phyloP scores from a whole-genome alignment of 2,888 invertebrate genomes.

The Ernsta delagoae region DNA sequence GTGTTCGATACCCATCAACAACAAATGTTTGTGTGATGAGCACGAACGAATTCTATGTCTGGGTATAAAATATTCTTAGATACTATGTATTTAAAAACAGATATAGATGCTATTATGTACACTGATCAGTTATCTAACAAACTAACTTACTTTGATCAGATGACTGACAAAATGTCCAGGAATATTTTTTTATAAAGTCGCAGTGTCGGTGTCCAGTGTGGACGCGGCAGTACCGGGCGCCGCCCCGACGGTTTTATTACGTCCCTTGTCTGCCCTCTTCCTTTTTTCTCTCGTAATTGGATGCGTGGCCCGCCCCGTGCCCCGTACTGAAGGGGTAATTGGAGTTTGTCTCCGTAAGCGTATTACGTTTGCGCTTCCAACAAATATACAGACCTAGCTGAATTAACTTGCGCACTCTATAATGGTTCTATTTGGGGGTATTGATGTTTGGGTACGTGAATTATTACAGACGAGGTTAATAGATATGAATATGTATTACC shows the following conservation, averaged over 20 bases:
- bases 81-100: no score
- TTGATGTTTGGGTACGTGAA: not conserved
- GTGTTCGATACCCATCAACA: no score
- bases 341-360: conserved; percentile 37
- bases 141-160: no score
- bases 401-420: conserved; percentile 61
- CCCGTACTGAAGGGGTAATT: conserved; percentile 40
- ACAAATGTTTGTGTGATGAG: no score
- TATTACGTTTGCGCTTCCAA: conserved; percentile 28
- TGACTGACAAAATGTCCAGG: no score
- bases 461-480: not conserved
- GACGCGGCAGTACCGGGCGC: conserved; percentile 12
- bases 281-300: conserved; percentile 44
- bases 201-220: not conserved
- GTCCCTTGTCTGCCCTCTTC: conserved; percentile 41
- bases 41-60: no score
- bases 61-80: no score
- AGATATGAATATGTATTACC: no score
- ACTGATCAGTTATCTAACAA: no score
- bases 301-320: conserved; percentile 39
- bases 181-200: no score
- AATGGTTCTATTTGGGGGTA: conserved; percentile 1
- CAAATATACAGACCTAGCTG: conserved; percentile 40
- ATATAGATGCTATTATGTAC: no score
- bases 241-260: conserved; percentile 39